Conservation (phyloP, 2,113 vertebrate species). For the Catharus fuscescens region DNA sequence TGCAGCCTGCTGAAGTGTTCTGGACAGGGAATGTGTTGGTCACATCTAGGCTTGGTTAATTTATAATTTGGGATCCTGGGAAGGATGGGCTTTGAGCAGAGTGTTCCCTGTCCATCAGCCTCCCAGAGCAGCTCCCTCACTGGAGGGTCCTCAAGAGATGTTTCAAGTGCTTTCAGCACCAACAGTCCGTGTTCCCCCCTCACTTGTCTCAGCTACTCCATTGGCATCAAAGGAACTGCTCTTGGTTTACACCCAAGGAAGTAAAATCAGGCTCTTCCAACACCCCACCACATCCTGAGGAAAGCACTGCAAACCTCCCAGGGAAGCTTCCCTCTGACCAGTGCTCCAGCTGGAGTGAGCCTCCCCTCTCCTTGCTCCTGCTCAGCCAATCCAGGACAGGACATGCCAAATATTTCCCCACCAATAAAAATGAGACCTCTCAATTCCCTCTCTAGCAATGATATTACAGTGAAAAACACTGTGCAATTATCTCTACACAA, state of each 20-base stretch:
- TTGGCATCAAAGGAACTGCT: background rate
- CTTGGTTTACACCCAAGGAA: background rate
- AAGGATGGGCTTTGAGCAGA: background rate
- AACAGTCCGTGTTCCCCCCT: background rate
- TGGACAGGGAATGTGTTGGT: background rate
- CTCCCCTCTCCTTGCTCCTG: background rate
- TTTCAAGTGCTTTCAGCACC: conserved; percentile 27
- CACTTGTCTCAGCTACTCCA: background rate
- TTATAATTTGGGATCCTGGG: background rate
- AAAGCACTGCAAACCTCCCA: background rate
- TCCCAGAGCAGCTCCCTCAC: background rate
- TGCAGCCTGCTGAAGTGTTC: background rate
- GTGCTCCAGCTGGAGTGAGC: fast-evolving
- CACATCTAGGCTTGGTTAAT: conserved; percentile 3
- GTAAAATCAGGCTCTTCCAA: background rate
- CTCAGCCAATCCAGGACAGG: background rate
- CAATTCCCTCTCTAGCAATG: background rate
- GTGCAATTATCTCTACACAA: background rate
- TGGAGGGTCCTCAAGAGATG: conserved; percentile 17
- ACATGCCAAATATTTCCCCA: background rate
- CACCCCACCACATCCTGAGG: background rate
- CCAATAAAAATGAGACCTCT: background rate
- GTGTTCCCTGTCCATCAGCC: conserved; percentile 20
- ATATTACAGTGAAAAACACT: background rate
- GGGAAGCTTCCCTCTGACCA: background rate